Base-by-base conservation (phyloP, 1,140 invertebrate genomes). In the Sitobion miscanthi region DNA sequence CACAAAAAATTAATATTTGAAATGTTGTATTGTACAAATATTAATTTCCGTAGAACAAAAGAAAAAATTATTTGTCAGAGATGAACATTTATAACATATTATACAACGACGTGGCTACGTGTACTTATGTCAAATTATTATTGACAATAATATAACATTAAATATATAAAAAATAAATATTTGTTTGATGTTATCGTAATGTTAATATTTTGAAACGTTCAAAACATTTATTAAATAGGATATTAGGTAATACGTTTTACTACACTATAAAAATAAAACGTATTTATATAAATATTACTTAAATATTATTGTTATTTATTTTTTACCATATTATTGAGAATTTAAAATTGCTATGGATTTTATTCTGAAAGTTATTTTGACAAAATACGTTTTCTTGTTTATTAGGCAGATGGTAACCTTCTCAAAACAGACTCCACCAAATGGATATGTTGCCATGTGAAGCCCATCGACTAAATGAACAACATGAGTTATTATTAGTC, bases 401-500 rank as follows among this genome's bases (percentile, higher is more conserved):
- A 25, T 54, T 38, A 11, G 42, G 21, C 49, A 54, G 47, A 54
- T 89, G 47, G 42, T 88, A 88, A 3, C n/a, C 4, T 21, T n/a
- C n/a, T 11, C 0, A 88, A 88, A 69, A 88, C 47, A 52, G 30
- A 88, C 17, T 54, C 38, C n/a, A 23, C 3, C 30, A 54, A 88
- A 88, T 23, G 25, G 20, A 89, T 45, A 23, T 52, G n/a, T 38
- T 23, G 49, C 42, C 21, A 54, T 38, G 87, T 54, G 87, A 87
- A 35, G 47, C 25, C 2, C 47, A 54, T 89, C 87, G 47, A n/a
- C 17, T 89, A 89, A 54, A 89, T 38, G 49, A 89, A 89, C 49
- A 54, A 54, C 87, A 54, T 54, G 87, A 89, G 87, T 89, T 49
- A 89, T 89, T 89, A 89, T 54, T 89, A 89, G 49, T 52, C n/a